phyloP scores from a whole-genome alignment of 2,888 invertebrate species.

The Arrhopalites spinosus region DNA sequence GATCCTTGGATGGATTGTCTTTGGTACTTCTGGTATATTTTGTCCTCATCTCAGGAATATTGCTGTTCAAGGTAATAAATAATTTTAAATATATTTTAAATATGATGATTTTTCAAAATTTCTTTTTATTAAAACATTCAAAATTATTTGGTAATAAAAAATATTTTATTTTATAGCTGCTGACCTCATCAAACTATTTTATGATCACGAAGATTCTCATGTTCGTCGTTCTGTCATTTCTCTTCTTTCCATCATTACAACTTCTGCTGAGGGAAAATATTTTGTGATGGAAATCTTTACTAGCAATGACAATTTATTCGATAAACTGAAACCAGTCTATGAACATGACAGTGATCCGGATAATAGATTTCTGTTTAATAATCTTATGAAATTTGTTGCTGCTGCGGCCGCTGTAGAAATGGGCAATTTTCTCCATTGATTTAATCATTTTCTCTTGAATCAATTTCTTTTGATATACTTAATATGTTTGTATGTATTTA shows the following conservation, averaged over 20 bases:
- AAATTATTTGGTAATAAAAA: background rate
- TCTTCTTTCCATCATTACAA: slow-evolving; percentile 43
- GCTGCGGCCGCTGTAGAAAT: slow-evolving; percentile 6
- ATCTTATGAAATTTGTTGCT: slow-evolving; percentile 36
- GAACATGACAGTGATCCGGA: slow-evolving; percentile 42
- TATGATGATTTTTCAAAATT: background rate
- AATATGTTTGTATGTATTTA: background rate
- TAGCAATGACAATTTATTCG: slow-evolving; percentile 38
- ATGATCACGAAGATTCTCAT: slow-evolving; percentile 42
- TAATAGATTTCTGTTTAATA: slow-evolving; percentile 37
- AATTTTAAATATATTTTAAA: background rate
- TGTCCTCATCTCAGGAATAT: slow-evolving; percentile 50
- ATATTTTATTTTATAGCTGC: slow-evolving; percentile 39
- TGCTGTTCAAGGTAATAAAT: slow-evolving; percentile 46
- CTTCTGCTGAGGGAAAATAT: slow-evolving; percentile 46
- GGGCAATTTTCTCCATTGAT: background rate
- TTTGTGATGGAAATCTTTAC: slow-evolving; percentile 49
- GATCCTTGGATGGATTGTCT: slow-evolving; percentile 45
- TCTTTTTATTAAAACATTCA: background rate
- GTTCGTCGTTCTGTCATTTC: slow-evolving; percentile 47
- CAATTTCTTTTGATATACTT: background rate
- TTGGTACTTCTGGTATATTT: slow-evolving; percentile 45
- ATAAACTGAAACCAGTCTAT: slow-evolving; percentile 31
- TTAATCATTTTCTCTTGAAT: no score
- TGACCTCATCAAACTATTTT: slow-evolving; percentile 43